phyloP scores from a whole-genome alignment of 1,140 invertebrate genomes.

The Drosophila auraria region DNA sequence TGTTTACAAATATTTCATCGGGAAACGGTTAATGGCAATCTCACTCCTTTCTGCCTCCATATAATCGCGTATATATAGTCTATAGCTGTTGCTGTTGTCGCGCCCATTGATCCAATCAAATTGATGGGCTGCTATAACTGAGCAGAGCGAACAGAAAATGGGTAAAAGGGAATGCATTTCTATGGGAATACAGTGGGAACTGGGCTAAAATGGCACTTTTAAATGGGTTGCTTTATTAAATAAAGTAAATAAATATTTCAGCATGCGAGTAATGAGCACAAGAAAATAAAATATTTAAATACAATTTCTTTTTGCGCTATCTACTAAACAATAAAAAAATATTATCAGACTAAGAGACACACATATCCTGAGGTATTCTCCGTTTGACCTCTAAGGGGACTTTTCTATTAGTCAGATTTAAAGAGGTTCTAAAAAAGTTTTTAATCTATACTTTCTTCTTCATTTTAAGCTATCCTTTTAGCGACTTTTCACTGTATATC shows the following conservation, averaged over 20 bases:
- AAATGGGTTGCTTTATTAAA: neutral
- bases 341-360: too few species aligned
- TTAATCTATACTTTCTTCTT: too few species aligned
- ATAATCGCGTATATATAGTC: slow-evolving; percentile 28
- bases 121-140: slow-evolving; percentile 75
- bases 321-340: too few species aligned
- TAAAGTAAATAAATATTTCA: neutral
- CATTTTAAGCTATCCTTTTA: neutral
- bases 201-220: neutral
- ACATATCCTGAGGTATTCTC: neutral
- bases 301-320: too few species aligned
- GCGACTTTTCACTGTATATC: slow-evolving; percentile 19
- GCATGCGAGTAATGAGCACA: accelerated
- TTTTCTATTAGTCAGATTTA: neutral
- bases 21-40: slow-evolving; percentile 39
- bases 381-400: neutral
- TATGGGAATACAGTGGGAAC: slow-evolving; percentile 52
- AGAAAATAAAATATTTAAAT: neutral
- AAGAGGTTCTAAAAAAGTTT: too few species aligned
- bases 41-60: slow-evolving; percentile 11
- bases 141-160: slow-evolving; percentile 42
- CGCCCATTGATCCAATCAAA: slow-evolving; percentile 79
- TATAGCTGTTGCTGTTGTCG: slow-evolving; percentile 65
- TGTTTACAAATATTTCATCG: slow-evolving; percentile 81
- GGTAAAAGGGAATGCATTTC: slow-evolving; percentile 59